These are phyloP conservation scores for Saguinus imperator DNA, from an alignment of 2,113 vertebrate genomes.

Conservation along the genomic window DNA sequence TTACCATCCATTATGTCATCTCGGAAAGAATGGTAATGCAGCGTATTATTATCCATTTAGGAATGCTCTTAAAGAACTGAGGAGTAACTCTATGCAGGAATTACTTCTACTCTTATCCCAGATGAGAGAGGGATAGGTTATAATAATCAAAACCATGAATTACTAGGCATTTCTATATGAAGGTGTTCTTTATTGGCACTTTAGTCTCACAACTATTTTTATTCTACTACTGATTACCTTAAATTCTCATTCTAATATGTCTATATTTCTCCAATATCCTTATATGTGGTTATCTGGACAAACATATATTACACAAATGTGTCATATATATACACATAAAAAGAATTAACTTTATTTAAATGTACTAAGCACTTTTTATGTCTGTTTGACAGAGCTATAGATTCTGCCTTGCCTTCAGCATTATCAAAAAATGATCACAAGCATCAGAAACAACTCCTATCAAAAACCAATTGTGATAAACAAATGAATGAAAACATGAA, in stretches of 20 bases:
- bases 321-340: constrained; percentile 19
- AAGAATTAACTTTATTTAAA: constrained; percentile 56
- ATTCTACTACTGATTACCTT: constrained; percentile 2
- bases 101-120: background rate
- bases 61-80: constrained; percentile 17
- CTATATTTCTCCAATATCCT: constrained; percentile 69
- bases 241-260: constrained; percentile 28
- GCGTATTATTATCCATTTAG: background rate
- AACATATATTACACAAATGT: background rate
- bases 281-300: constrained; percentile 71
- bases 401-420: constrained; percentile 82
- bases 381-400: constrained; percentile 83
- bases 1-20: background rate
- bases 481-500: constrained; percentile 83
- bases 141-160: background rate
- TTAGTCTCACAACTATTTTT: constrained; percentile 23
- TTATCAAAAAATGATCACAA: constrained; percentile 77
- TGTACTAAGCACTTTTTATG: constrained; percentile 72
- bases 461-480: constrained; percentile 80
- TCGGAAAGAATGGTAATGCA: constrained; percentile 13
- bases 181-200: constrained; percentile 27
- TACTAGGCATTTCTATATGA: background rate
- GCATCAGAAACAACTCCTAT: constrained; percentile 78
- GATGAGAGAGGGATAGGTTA: background rate
- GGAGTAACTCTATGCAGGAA: background rate